Percentiles rank a stretch among this genome's conserved stretches.
These are phyloP conservation scores for Acanthococcus lagerstroemiae DNA, from an alignment of 2,888 invertebrate species.

Conservation along the genomic window DNA sequence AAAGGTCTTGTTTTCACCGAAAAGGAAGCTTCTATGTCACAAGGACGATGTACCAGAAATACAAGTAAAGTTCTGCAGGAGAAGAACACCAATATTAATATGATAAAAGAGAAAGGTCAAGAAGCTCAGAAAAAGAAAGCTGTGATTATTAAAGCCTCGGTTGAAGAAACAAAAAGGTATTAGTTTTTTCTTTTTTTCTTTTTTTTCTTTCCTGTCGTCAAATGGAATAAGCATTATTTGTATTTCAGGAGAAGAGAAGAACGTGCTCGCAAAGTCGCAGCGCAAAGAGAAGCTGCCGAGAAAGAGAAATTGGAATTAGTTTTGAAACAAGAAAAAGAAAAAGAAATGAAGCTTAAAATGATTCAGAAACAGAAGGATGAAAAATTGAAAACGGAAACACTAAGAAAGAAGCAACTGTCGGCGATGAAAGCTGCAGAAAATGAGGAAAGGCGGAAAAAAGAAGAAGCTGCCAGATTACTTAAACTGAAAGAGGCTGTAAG, in stretches of 20 bases:
- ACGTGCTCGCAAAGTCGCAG: conserved; percentile 21
- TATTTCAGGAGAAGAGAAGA: conserved; percentile 16
- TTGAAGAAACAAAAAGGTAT: conserved; percentile 17
- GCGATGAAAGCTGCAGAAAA: not conserved
- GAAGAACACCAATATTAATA: conserved; percentile 14
- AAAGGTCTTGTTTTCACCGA: conserved; percentile 3
- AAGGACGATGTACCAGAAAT: not conserved
- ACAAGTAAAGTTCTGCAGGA: conserved; percentile 14
- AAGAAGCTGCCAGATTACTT: not conserved
- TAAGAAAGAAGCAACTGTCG: not conserved
- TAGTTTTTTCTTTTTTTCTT: not conserved
- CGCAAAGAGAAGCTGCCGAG: conserved; percentile 18
- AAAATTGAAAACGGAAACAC: conserved; percentile 6
- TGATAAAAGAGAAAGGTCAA: conserved; percentile 3
- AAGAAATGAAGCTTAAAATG: conserved; percentile 6
- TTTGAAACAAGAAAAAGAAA: conserved; percentile 10
- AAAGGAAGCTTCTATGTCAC: not conserved
- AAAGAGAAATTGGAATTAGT: conserved; percentile 5
- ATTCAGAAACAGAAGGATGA: conserved; percentile 17
- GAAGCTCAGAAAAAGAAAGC: conserved; percentile 23
- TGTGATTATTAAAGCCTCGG: conserved; percentile 5
- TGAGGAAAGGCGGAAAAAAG: not conserved
- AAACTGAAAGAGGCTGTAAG: not conserved
- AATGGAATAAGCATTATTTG: not conserved
- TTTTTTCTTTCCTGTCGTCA: not conserved